These are phyloP conservation scores for Catharus fuscescens DNA, from an alignment of 2,113 vertebrate species.

Conservation along the genomic window DNA sequence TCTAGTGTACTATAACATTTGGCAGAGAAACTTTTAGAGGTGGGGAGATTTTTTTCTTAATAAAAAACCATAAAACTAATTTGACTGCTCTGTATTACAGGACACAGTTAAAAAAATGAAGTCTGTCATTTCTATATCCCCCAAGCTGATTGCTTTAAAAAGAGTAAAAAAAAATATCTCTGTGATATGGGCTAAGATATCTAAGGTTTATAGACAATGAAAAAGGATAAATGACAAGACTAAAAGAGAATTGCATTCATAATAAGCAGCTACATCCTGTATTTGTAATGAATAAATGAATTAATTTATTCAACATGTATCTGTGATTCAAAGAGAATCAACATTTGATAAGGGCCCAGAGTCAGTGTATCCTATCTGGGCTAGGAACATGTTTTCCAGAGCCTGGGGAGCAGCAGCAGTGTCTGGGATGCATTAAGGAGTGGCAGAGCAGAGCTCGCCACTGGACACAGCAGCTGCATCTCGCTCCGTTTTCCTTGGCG, in stretches of 20 bases:
- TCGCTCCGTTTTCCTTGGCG: not conserved
- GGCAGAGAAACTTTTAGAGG: not conserved
- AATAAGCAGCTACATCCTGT: not conserved
- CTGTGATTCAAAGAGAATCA: not conserved
- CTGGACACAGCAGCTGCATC: constrained; percentile 28
- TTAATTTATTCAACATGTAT: not conserved
- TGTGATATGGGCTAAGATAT: not conserved
- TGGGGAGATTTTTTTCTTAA: not conserved
- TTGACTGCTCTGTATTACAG: not conserved
- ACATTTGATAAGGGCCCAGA: not conserved
- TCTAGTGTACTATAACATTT: not conserved
- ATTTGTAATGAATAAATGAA: not conserved
- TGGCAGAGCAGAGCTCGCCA: not conserved
- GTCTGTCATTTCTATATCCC: not conserved
- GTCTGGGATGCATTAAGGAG: constrained; percentile 45
- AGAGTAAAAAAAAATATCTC: not conserved
- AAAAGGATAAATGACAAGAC: not conserved
- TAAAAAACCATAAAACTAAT: not conserved
- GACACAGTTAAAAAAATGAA: not conserved
- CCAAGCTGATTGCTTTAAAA: not conserved
- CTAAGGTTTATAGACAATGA: not conserved
- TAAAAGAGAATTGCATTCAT: not conserved
- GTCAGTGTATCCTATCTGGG: not conserved
- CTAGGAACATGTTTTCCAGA: constrained; percentile 6
- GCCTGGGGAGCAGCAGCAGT: not conserved